These are phyloP conservation scores for Anthonomus grandis DNA, from an alignment of 1,140 invertebrate species.

Conservation along the genomic window DNA sequence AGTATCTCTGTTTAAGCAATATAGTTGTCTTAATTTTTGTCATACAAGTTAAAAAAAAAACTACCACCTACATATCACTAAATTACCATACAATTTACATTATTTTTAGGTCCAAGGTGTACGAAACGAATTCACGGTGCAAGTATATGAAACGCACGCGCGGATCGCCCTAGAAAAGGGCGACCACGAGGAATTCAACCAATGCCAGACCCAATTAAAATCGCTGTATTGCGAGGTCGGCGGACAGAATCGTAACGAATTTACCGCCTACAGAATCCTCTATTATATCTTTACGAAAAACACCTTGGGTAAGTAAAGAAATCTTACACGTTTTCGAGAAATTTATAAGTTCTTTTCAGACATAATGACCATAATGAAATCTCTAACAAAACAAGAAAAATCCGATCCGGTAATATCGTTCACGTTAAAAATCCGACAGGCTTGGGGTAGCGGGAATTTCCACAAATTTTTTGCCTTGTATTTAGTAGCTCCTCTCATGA, in stretches of 20 bases:
- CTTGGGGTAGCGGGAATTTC: constrained; percentile 90
- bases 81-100: too few species aligned
- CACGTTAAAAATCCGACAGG: constrained; percentile 81
- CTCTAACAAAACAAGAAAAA: constrained; percentile 73
- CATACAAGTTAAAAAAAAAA: too few species aligned
- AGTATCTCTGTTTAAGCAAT: too few species aligned
- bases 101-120: constrained; percentile 87
- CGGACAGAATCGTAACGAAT: constrained; percentile 78
- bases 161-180: constrained; percentile 94
- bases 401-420: constrained; percentile 80
- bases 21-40: too few species aligned
- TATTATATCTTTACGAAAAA: constrained; percentile 98
- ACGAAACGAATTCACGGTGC: constrained; percentile 87
- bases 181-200: constrained; percentile 98
- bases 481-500: constrained; percentile 84
- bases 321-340: not conserved
- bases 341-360: constrained; percentile 61
- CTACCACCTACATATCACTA: too few species aligned
- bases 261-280: constrained; percentile 91
- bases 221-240: constrained; percentile 81
- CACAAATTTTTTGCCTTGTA: constrained; percentile 91
- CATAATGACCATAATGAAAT: constrained; percentile 84
- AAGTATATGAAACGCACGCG: constrained; percentile 98
- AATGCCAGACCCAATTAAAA: constrained; percentile 96
- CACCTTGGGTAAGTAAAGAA: constrained; percentile 76